phyloP scores from a whole-genome alignment of 2,113 vertebrate species.

The Diadophis punctatus region DNA sequence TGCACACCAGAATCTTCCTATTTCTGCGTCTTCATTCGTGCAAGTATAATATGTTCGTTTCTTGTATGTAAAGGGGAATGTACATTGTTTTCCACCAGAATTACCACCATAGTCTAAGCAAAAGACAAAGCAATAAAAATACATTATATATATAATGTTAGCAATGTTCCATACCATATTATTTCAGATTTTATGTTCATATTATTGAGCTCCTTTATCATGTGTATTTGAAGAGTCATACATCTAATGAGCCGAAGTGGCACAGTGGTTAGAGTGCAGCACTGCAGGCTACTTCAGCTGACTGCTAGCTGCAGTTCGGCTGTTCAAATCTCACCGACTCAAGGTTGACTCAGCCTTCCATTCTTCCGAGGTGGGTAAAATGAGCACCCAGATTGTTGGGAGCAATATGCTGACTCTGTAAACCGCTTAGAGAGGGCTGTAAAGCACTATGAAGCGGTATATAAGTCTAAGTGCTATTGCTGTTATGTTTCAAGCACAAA shows the following conservation, averaged over 20 bases:
- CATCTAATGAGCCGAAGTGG: neutral
- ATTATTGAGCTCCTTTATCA: neutral
- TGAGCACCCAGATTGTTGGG: no score
- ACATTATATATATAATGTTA: neutral
- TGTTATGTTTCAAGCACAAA: neutral
- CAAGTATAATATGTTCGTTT: slow-evolving; percentile 65
- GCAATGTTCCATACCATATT: neutral
- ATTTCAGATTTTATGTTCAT: neutral
- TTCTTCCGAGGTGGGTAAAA: no score
- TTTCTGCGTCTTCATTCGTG: slow-evolving; percentile 70
- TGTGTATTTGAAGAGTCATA: neutral
- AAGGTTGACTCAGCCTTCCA: no score
- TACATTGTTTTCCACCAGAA: slow-evolving; percentile 52
- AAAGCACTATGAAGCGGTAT: no score
- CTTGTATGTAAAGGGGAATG: slow-evolving; percentile 73
- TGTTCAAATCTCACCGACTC: no score
- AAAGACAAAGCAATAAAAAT: neutral
- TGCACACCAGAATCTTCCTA: slow-evolving; percentile 75
- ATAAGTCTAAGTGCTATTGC: no score
- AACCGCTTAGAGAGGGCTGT: no score
- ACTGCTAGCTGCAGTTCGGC: no score
- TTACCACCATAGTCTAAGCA: neutral
- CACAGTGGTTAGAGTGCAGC: neutral
- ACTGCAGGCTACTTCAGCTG: neutral
- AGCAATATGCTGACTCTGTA: no score